These are phyloP conservation scores for Xanthia togata DNA, from an alignment of 2,888 invertebrate species.

Conservation along the genomic window DNA sequence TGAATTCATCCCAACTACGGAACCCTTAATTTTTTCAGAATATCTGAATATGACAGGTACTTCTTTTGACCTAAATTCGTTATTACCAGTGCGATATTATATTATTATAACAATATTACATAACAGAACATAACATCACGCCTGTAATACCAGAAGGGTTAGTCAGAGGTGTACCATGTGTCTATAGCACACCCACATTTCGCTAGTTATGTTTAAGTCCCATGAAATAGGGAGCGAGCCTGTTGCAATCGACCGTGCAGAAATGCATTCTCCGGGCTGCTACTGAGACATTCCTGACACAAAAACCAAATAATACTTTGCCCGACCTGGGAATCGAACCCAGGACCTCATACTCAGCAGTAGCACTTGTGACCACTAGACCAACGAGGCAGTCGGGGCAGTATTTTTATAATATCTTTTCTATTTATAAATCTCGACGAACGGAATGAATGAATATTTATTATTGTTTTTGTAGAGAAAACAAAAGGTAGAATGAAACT, in stretches of 20 bases:
- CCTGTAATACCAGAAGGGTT: too few relatives aligned
- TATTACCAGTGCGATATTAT: not conserved
- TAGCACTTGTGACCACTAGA: too few relatives aligned
- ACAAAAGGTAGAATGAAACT: conserved; percentile 26
- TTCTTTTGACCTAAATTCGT: not conserved
- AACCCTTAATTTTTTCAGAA: too few relatives aligned
- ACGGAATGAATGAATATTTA: conserved; percentile 8
- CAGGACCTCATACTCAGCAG: not conserved
- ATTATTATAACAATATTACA: not conserved
- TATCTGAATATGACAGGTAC: not conserved
- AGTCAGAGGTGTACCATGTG: too few relatives aligned
- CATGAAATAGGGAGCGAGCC: too few relatives aligned
- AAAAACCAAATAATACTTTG: not conserved
- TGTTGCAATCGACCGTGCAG: too few relatives aligned
- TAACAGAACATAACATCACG: too few relatives aligned
- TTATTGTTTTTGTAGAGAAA: conserved; percentile 1
- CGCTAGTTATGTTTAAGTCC: too few relatives aligned
- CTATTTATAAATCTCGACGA: not conserved
- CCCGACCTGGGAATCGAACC: not conserved
- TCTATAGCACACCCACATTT: not conserved
- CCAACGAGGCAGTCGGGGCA: too few relatives aligned
- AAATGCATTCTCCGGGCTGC: too few relatives aligned
- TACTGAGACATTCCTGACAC: too few relatives aligned
- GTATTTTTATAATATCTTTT: not conserved
- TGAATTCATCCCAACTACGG: too few relatives aligned